phyloP scores from a whole-genome alignment of 30 jellyfish, hydroid and myxozoan genomes.

The Pelagia noctiluca region DNA sequence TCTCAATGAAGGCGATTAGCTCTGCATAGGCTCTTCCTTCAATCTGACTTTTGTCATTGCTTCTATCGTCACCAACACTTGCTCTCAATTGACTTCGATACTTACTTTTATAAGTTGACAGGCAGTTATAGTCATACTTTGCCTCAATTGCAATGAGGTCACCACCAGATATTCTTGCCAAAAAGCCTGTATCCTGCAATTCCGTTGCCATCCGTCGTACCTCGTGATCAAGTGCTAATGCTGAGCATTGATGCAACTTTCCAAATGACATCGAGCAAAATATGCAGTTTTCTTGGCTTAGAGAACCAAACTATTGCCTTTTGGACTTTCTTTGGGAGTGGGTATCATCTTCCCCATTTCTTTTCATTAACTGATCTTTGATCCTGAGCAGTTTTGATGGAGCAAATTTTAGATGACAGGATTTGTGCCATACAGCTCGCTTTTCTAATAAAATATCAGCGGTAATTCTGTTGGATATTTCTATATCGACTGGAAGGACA shows the following conservation, averaged over 20 bases:
- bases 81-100: background rate
- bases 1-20: background rate
- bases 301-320: background rate
- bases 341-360: background rate
- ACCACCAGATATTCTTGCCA: slow-evolving; percentile 1
- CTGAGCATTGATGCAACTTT: background rate
- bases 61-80: background rate
- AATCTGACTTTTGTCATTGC: background rate
- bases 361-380: no score
- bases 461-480: background rate
- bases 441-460: background rate
- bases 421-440: background rate
- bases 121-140: background rate
- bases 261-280: background rate
- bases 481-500: background rate
- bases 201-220: background rate
- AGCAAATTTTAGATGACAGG: background rate
- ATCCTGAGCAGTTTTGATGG: no score
- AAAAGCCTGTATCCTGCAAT: background rate
- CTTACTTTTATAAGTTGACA: background rate
- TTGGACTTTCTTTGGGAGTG: background rate
- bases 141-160: slow-evolving; percentile 13
- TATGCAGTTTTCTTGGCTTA: background rate
- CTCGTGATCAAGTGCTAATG: background rate
- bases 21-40: background rate